These are phyloP conservation scores for Lordiphosa collinella DNA, from an alignment of 1,140 invertebrate species.

Conservation along the genomic window DNA sequence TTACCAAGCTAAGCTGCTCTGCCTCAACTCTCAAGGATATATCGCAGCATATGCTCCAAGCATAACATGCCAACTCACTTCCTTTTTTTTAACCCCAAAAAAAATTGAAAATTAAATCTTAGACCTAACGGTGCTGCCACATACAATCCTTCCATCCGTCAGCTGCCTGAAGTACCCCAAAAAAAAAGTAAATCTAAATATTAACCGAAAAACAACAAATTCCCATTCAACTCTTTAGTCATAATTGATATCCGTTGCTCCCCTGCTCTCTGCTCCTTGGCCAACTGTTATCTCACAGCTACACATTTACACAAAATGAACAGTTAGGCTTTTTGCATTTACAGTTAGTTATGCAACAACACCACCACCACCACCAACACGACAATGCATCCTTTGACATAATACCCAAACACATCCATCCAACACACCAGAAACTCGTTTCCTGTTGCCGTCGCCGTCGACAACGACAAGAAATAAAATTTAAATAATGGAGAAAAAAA, in stretches of 20 bases:
- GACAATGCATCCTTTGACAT: slow-evolving; percentile 24
- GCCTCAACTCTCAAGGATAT: no score
- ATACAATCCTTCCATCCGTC: slow-evolving; percentile 49
- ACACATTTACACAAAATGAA: slow-evolving; percentile 4
- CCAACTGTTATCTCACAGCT: slow-evolving; percentile 48
- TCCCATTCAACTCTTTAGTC: slow-evolving; percentile 43
- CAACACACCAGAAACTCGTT: slow-evolving; percentile 6
- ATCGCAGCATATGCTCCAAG: no score
- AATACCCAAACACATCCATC: slow-evolving; percentile 5
- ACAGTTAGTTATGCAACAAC: slow-evolving; percentile 22
- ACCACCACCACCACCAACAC: slow-evolving; percentile 1
- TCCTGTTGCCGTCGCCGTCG: slow-evolving; percentile 1
- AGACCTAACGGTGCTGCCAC: slow-evolving; percentile 56
- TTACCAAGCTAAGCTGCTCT: no score
- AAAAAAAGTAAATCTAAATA: slow-evolving; percentile 2
- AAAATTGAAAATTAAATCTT: slow-evolving; percentile 18
- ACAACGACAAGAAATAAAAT: slow-evolving; percentile 5
- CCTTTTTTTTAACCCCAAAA: not conserved
- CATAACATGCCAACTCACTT: not conserved
- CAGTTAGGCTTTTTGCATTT: slow-evolving; percentile 14
- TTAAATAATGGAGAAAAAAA: slow-evolving; percentile 18
- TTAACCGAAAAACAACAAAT: not conserved
- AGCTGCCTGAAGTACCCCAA: slow-evolving; percentile 35
- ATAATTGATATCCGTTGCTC: slow-evolving; percentile 61
- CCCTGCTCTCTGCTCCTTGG: slow-evolving; percentile 5